phyloP scores from a whole-genome alignment of 2,888 invertebrate genomes.

The Bellardia bayeri region DNA sequence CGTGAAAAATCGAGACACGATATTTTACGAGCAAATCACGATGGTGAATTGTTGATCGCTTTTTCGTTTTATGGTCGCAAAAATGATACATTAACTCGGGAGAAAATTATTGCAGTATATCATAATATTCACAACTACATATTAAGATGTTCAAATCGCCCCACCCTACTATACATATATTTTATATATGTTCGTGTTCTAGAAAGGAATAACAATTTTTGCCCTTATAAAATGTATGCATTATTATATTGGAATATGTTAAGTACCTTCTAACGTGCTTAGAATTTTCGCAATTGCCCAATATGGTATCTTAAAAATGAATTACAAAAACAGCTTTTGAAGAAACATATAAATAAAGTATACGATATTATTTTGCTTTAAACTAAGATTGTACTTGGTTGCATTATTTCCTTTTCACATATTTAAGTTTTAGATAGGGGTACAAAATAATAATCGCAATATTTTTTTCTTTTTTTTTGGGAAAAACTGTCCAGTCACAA shows the following conservation, averaged over 20 bases:
- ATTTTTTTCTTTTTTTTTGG: not conserved
- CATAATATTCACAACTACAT: too few species aligned
- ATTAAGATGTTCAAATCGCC: too few species aligned
- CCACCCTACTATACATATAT: too few species aligned
- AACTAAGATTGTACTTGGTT: not conserved
- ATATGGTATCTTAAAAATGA: conserved; percentile 27
- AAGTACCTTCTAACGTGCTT: conserved; percentile 68
- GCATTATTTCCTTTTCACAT: not conserved
- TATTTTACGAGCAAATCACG: too few species aligned
- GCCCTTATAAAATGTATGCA: not conserved
- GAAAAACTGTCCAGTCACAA: conserved; percentile 60
- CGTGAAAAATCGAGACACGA: too few species aligned
- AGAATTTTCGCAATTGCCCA: conserved; percentile 65
- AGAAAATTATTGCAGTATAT: too few species aligned
- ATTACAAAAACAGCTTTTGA: not conserved
- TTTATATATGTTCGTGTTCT: too few species aligned
- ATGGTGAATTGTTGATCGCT: too few species aligned
- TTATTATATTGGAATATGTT: conserved; percentile 18
- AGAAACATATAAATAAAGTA: conserved; percentile 17
- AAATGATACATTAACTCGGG: too few species aligned
- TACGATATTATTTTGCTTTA: conserved; percentile 37
- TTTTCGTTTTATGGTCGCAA: too few species aligned
- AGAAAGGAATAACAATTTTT: too few species aligned
- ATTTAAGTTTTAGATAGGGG: conserved; percentile 10
- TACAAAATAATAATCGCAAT: not conserved